Conservation (phyloP, 2,797 vertebrate genomes). For the Schizopygopsis malacanthus region DNA sequence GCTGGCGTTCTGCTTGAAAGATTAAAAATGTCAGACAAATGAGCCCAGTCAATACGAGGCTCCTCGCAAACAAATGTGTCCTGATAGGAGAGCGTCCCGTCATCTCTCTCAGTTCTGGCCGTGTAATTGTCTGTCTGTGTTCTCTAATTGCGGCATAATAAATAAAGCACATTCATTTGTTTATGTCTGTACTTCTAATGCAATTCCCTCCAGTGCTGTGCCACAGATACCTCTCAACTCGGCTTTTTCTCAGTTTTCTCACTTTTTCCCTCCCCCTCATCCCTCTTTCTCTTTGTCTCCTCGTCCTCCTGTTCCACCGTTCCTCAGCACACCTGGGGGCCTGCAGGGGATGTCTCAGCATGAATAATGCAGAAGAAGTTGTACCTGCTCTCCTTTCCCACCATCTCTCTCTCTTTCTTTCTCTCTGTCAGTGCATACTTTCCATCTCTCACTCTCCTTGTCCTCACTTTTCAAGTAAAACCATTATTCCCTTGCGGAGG, state of each 20-base stretch:
- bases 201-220: slow-evolving; percentile 52
- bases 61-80: slow-evolving; percentile 48
- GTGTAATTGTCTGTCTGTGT: slow-evolving; percentile 58
- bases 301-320: slow-evolving; percentile 44
- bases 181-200: slow-evolving; percentile 55
- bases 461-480: slow-evolving; percentile 55
- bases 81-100: slow-evolving; percentile 20
- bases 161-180: slow-evolving; percentile 59
- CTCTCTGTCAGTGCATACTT: slow-evolving; percentile 14
- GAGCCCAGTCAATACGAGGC: slow-evolving; percentile 52
- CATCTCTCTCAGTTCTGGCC: slow-evolving; percentile 45
- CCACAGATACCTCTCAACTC: slow-evolving; percentile 23
- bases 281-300: slow-evolving; percentile 36
- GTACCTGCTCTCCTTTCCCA: slow-evolving; percentile 43
- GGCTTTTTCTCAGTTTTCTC: slow-evolving; percentile 4
- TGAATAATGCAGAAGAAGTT: slow-evolving; percentile 63
- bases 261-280: slow-evolving; percentile 24
- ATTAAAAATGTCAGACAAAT: slow-evolving; percentile 45
- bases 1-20: slow-evolving; percentile 50
- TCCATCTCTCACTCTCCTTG: slow-evolving; percentile 37
- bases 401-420: slow-evolving; percentile 7
- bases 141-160: slow-evolving; percentile 62
- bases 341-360: slow-evolving; percentile 59
- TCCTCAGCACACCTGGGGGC: slow-evolving; percentile 60
- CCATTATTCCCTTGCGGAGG: slow-evolving; percentile 52